Evolutionary conservation across 2,113 vertebrate genomes (phyloP), one percentile per base, ranked within the genome.

Genomic region (Sylvietta virens): DNA sequence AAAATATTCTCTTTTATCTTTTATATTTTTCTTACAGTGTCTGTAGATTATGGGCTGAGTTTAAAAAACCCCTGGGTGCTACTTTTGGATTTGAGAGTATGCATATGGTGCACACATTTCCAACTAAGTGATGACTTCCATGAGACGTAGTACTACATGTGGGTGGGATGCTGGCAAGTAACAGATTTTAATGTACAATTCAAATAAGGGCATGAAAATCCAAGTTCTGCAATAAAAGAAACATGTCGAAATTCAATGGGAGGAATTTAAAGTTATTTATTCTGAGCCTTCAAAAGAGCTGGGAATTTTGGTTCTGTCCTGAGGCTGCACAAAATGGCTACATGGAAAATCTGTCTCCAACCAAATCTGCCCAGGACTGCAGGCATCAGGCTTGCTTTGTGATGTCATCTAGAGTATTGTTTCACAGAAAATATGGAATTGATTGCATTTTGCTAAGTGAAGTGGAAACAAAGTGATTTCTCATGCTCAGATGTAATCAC

Each of bases 1-100:
- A 97, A 97, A 97, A 97, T 97, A 97, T 64, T 90, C 81, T 82
- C 97, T 98, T 98, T 98, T 97, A 98, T 98, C 98, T 98, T 97
- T 98, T 96, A 96, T 97, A 97, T 92, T 97, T 98, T 97, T 97
- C 97, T 95, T 96, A 96, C 87, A 94, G 90, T 84, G 96, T 98
- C 96, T 97, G 97, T 67, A 97, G 97, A 96, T 97, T 97, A 97
- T 96, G 94, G 66, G 90, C 96, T 96, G 98, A 97, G 97, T 97
- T 97, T 96, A 95, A 97, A 96, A 98, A 98, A 97, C 97, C 96
- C 97, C 95, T 98, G 97, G 97, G 98, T 98, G 97, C 96, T 97
- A 97, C 96, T 97, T 95, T 94, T 96, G 94, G 94, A 97, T 92
- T 92, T 93, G 90, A 97, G 97, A 90, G 81, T n/a, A 92, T 92